Evolutionary conservation across 2,888 invertebrate species (phyloP), one percentile per base, ranked within the genome.

Genomic region (Macrosiphum euphorbiae): DNA sequence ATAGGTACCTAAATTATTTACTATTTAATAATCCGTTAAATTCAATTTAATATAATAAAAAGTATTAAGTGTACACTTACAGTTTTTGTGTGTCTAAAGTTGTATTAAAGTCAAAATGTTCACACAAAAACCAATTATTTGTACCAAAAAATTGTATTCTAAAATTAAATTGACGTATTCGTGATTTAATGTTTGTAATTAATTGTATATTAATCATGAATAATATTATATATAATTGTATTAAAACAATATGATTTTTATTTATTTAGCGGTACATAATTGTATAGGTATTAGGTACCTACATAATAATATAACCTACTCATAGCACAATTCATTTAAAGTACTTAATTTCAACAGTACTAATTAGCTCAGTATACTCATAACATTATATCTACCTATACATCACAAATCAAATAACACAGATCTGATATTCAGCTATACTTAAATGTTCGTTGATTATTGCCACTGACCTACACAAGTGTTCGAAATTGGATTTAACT

Each of bases 51-150:
- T 35, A 35, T 20, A 85, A 47, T 85, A n/a, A 4, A 16, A 86
- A 86, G 7, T 50, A 50, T 86, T 28, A 44, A n/a, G 16, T 44
- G 89, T 91, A 91, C 85, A 86, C 11, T 20, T 44, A 55, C 41
- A 41, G 87, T 87, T 52, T 92, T 92, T 50, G 87, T 11, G 87
- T 92, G 87, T 88, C 92, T 92, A 88, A n/a, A 91, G 16, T 86
- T n/a, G 16, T 85, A n/a, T 85, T 41, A 16, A 87, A 61, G 1
- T 92, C 47, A 92, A 92, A 88, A 92, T 88, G 50, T 92, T 92
- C 92, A 92, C 92, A 92, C 92, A 86, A 88, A 92, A 92, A 87
- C 87, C 41, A 41, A 88, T 20, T 20, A 5, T 67, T n/a, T 20
- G 24, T 90, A 67, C 90, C 11, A 47, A 24, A 67, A 67, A 61